These are phyloP conservation scores for Orius insidiosus DNA, from an alignment of 1,140 invertebrate genomes.

Conservation along the genomic window DNA sequence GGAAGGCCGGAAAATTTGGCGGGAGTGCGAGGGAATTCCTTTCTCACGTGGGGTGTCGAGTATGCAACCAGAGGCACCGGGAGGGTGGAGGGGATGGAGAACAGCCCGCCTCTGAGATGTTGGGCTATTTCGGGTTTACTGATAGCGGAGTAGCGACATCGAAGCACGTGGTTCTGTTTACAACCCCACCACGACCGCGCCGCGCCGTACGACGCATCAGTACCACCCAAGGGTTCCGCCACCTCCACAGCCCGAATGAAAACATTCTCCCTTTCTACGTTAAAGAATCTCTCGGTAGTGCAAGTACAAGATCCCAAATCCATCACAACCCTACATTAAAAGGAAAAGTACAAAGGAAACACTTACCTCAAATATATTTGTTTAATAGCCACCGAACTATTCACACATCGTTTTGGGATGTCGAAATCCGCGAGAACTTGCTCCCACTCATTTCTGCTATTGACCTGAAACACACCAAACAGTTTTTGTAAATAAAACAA, in stretches of 20 bases:
- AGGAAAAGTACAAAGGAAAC: not conserved
- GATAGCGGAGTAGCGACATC: too few species aligned
- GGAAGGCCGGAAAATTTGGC: too few species aligned
- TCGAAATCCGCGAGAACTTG: slow-evolving; percentile 57
- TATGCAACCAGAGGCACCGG: too few species aligned
- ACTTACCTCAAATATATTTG: slow-evolving; percentile 72
- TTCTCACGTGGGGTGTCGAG: too few species aligned
- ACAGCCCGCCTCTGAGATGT: too few species aligned
- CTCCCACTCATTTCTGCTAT: slow-evolving; percentile 69
- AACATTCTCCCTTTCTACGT: too few species aligned
- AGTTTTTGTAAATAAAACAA: not conserved
- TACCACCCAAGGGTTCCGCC: not conserved
- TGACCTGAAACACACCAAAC: slow-evolving; percentile 41
- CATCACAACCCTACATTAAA: not conserved
- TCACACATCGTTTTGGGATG: slow-evolving; percentile 62
- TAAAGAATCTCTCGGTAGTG: not conserved
- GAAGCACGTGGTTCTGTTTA: too few species aligned
- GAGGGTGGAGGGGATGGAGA: too few species aligned
- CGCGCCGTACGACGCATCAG: not conserved
- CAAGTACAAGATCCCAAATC: not conserved
- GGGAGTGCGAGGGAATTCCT: too few species aligned
- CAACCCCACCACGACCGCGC: not conserved
- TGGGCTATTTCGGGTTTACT: too few species aligned
- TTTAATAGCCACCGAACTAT: slow-evolving; percentile 70
- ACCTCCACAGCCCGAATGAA: not conserved